Conservation (phyloP, 1,140 invertebrate genomes). For the Scaptomyza graminum region DNA sequence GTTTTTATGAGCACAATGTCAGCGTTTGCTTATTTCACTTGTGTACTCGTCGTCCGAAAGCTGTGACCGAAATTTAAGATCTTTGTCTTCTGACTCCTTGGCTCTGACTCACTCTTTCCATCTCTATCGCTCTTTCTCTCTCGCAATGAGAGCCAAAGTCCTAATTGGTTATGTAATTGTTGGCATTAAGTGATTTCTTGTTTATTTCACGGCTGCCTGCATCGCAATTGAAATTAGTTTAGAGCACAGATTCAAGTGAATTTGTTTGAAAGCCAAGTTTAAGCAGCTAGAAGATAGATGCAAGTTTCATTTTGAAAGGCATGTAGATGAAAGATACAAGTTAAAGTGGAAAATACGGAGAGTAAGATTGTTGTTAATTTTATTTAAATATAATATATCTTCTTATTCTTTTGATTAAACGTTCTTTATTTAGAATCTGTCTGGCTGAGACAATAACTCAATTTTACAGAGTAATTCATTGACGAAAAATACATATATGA, state of each 20-base stretch:
- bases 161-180: constrained; percentile 77
- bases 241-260: constrained; percentile 17
- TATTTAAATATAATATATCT: too few relatives aligned
- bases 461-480: too few relatives aligned
- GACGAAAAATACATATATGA: too few relatives aligned
- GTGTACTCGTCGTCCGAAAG: constrained; percentile 20
- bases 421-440: too few relatives aligned
- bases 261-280: constrained; percentile 11
- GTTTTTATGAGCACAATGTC: constrained; percentile 44
- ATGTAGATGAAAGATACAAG: too few relatives aligned
- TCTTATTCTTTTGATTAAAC: too few relatives aligned
- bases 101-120: constrained; percentile 15
- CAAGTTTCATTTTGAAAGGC: too few relatives aligned
- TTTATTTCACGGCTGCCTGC: constrained; percentile 67
- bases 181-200: constrained; percentile 78
- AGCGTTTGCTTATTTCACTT: constrained; percentile 1
- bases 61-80: constrained; percentile 38
- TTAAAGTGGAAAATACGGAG: too few relatives aligned
- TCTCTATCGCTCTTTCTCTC: neutral
- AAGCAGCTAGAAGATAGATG: neutral
- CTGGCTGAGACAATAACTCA: too few relatives aligned
- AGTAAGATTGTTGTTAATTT: too few relatives aligned
- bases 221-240: constrained; percentile 56
- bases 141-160: constrained; percentile 31
- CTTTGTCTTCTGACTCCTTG: constrained; percentile 32